A percentile compares a stretch with the other conserved stretches of the same genome.
These are phyloP conservation scores for Hyla sarda DNA, from an alignment of 2,113 vertebrate species.

Conservation along the genomic window DNA sequence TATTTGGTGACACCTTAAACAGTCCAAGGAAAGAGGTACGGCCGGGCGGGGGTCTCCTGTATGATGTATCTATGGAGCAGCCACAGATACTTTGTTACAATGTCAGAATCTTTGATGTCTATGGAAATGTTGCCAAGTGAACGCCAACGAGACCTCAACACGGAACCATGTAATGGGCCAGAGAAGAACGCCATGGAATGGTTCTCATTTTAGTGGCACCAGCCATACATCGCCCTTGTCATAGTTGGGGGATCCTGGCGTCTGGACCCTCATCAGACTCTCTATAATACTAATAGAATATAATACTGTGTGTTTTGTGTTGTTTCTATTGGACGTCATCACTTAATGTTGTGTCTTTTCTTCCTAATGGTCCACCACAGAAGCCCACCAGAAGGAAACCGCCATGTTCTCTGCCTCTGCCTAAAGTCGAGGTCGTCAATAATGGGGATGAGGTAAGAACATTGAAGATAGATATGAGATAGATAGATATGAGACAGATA, in stretches of 20 bases:
- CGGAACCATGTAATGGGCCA: no score
- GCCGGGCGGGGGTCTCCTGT: no score
- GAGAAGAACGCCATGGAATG: not conserved
- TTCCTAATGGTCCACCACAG: slow-evolving; percentile 71
- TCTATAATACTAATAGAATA: no score
- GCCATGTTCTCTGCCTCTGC: slow-evolving; percentile 77
- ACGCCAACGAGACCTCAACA: not conserved
- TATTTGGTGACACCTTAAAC: slow-evolving; percentile 73
- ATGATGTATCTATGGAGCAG: no score
- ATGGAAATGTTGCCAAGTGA: not conserved
- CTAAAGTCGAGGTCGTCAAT: slow-evolving; percentile 71
- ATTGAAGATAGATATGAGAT: no score
- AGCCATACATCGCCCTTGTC: no score
- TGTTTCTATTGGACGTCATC: not conserved
- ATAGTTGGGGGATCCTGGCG: not conserved
- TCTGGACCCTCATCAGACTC: no score
- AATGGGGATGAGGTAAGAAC: slow-evolving; percentile 76
- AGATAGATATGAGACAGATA: not conserved
- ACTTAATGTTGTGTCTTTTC: slow-evolving; percentile 56
- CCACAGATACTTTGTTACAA: no score
- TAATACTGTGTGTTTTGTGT: not conserved
- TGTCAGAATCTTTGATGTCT: not conserved
- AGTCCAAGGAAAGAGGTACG: slow-evolving; percentile 74
- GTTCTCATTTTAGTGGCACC: no score
- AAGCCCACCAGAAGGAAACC: slow-evolving; percentile 78